A percentile compares a stretch with the other conserved stretches of the same genome.
These are phyloP conservation scores for Ophiothrix spiculata DNA, from an alignment of 35 echinoderm and acorn worm genomes.

Conservation along the genomic window DNA sequence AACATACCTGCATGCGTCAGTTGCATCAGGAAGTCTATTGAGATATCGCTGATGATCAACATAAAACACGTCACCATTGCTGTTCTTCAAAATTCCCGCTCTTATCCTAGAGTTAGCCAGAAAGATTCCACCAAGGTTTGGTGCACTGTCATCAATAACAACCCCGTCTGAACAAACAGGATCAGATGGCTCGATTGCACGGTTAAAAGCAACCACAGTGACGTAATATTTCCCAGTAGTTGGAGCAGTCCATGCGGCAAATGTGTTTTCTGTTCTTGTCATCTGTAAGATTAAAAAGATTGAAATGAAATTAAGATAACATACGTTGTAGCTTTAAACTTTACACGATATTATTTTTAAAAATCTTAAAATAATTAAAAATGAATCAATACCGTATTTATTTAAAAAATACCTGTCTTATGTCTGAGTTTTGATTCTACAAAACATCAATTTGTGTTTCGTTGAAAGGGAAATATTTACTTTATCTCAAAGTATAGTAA, in stretches of 20 bases:
- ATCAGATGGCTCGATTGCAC: conserved; percentile 22
- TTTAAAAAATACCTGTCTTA: no score
- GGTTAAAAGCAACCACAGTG: conserved; percentile 45
- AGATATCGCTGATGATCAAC: conserved; percentile 7
- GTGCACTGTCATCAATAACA: conserved; percentile 29
- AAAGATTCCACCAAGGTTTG: background rate
- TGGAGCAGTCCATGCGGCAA: conserved; percentile 26
- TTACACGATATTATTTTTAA: no score
- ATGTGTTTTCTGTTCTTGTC: background rate
- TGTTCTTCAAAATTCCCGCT: conserved; percentile 21
- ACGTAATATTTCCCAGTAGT: conserved; percentile 17
- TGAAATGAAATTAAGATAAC: no score
- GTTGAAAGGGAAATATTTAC: no score
- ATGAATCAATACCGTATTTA: no score
- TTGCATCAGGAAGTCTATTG: background rate
- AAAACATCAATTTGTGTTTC: background rate
- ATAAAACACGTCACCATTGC: conserved; percentile 19
- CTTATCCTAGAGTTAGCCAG: conserved; percentile 9
- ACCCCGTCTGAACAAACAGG: conserved; percentile 48
- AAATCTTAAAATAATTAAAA: no score
- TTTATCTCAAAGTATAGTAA: no score
- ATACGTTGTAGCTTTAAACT: no score
- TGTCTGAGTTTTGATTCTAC: background rate
- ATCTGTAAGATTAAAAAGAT: no score
- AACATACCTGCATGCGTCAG: conserved; percentile 38